Evolutionary conservation across 2,888 invertebrate genomes (phyloP), one percentile per base, ranked within the genome.

Genomic region (Fragum fragum): DNA sequence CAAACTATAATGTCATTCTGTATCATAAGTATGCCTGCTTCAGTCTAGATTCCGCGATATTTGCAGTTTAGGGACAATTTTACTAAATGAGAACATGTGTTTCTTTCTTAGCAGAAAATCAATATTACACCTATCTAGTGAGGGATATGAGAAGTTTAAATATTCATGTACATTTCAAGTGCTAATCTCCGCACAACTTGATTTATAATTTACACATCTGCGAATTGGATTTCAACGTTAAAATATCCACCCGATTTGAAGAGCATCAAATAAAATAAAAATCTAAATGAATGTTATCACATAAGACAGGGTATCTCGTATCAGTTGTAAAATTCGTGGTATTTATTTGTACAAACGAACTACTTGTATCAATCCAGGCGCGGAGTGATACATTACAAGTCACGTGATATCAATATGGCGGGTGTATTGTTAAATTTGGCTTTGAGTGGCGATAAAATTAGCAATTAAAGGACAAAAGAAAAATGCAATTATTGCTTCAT

Each of bases 391-490:
- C 32, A 32, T 66, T 66, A 66, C 42, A 28, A 23, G 42, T 42
- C 66, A 66, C 66, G 66, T 66, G 66, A 66, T 36, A 66, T 16
- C 66, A 42, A 66, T 42, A 42, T 66, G 66, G 39, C 66, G 66
- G 42, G 18, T 66, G 42, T 42, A 66, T 66, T 66, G 66, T 66
- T 32, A 36, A 36, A 42, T 42, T 14, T 39, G 66, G 66, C 66
- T 66, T 66, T 66, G 66, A 66, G 32, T 66, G 26, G 66, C 26
- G 66, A 66, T 66, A 66, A 66, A 66, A 66, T 42, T 66, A 66
- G 66, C 66, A 66, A 66, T 66, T 66, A 66, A 66, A 66, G 42
- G 42, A 66, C 66, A 66, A 66, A 66, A 66, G 66, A 32, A 26
- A 66, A 66, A 66, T 66, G 66, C 66, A 66, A 66, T 66, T 66